These are phyloP conservation scores for Xerus inauris DNA, from an alignment of 2,113 vertebrate species.

Conservation along the genomic window DNA sequence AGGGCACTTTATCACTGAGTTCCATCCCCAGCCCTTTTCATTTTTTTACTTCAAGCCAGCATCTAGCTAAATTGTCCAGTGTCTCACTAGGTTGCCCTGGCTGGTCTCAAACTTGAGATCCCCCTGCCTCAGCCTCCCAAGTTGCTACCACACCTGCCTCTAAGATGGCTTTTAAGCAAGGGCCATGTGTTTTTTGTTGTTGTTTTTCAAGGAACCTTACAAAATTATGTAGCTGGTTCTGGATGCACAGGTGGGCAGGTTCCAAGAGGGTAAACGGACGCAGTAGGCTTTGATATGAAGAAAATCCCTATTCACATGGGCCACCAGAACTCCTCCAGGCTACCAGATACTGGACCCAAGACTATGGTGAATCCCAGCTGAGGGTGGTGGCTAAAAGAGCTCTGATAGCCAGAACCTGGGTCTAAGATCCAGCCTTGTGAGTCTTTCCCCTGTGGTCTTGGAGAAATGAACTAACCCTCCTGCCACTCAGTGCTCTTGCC, in stretches of 20 bases:
- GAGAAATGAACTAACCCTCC: too few relatives aligned
- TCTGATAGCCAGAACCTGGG: not conserved
- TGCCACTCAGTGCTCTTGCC: not conserved
- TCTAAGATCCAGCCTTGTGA: not conserved
- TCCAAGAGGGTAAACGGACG: not conserved
- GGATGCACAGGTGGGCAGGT: not conserved
- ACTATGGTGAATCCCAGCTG: not conserved
- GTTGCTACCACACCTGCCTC: not conserved
- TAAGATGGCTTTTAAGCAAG: not conserved
- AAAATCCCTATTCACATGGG: not conserved
- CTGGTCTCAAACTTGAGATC: not conserved
- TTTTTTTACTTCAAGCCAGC: not conserved
- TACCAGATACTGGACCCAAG: not conserved
- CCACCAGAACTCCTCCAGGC: accelerated
- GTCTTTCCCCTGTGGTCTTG: not conserved
- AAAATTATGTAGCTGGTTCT: not conserved
- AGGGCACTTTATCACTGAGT: too few relatives aligned
- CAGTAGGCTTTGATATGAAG: not conserved
- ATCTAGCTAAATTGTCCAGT: not conserved
- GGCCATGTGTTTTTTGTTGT: not conserved
- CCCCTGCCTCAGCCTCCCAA: not conserved
- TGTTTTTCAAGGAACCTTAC: not conserved
- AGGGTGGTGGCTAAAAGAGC: not conserved
- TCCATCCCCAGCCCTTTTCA: not conserved
- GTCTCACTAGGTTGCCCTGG: not conserved